These are phyloP conservation scores for Merluccius polli DNA, from an alignment of 2,797 vertebrate genomes.

Conservation along the genomic window DNA sequence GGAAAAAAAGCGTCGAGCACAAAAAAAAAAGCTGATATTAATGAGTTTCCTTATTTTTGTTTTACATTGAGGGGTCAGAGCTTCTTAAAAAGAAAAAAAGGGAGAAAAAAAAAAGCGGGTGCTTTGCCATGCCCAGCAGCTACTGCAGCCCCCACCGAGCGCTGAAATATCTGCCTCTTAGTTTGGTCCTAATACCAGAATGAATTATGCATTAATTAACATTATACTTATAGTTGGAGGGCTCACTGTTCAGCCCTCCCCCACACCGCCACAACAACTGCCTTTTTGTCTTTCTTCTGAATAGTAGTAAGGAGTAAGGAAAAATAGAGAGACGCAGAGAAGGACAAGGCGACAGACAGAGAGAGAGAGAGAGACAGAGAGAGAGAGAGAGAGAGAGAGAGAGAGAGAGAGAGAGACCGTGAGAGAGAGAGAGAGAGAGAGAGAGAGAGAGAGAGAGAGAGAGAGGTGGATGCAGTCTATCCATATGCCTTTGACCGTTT, in stretches of 20 bases:
- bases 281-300: conserved; percentile 46
- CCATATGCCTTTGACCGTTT: conserved; percentile 58
- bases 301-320: conserved; percentile 15
- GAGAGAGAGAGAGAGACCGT: conserved; percentile 51
- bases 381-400: conserved; percentile 9
- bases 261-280: not conserved
- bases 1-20: conserved; percentile 12
- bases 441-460: conserved; percentile 29
- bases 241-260: conserved; percentile 47
- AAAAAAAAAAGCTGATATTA: conserved; percentile 21
- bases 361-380: conserved; percentile 34
- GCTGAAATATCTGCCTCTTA: conserved; percentile 56
- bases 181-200: conserved; percentile 62
- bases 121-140: conserved; percentile 54
- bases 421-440: conserved; percentile 15
- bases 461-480: conserved; percentile 49
- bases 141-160: conserved; percentile 54
- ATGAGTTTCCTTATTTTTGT: conserved; percentile 46
- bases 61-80: conserved; percentile 40
- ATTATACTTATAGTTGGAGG: conserved; percentile 52
- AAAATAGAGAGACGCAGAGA: conserved; percentile 15
- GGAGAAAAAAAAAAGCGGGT: too few relatives aligned
- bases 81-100: conserved; percentile 51
- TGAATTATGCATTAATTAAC: conserved; percentile 73
- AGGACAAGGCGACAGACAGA: conserved; percentile 16